These are phyloP conservation scores for Melinaea marsaeus DNA, from an alignment of 2,888 invertebrate species.

Conservation along the genomic window DNA sequence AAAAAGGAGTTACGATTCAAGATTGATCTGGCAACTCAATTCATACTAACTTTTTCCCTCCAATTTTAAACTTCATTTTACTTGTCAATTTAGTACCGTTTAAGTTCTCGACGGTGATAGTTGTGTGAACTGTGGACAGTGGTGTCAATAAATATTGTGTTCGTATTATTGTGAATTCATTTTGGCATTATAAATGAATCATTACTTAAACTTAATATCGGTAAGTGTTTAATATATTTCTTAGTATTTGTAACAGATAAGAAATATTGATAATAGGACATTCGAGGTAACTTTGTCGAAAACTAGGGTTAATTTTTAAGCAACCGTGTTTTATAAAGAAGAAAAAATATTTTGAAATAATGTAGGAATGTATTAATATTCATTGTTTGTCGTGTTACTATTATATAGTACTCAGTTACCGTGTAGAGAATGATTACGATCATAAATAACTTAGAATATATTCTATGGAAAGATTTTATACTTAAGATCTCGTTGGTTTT, in stretches of 20 bases:
- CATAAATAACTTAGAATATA: too few relatives aligned
- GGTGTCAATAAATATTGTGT: conserved; percentile 6
- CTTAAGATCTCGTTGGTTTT: too few relatives aligned
- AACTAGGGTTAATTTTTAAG: too few relatives aligned
- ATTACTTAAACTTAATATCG: not conserved
- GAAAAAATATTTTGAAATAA: too few relatives aligned
- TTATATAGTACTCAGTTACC: too few relatives aligned
- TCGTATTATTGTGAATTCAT: conserved; percentile 15
- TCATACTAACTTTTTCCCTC: conserved; percentile 9
- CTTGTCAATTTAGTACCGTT: conserved; percentile 26
- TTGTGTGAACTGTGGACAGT: conserved; percentile 4
- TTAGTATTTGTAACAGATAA: not conserved
- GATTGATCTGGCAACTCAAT: not conserved
- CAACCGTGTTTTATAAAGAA: too few relatives aligned
- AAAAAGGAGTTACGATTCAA: not conserved
- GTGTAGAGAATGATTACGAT: too few relatives aligned
- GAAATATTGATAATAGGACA: too few relatives aligned
- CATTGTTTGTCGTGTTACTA: too few relatives aligned
- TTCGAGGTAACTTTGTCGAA: too few relatives aligned
- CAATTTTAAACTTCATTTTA: not conserved
- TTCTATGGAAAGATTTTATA: too few relatives aligned
- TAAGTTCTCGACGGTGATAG: conserved; percentile 15
- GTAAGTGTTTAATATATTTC: conserved; percentile 4
- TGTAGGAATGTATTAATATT: too few relatives aligned
- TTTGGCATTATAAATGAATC: not conserved